Conservation (phyloP, 2,113 vertebrate genomes). For the Microcebus tavaratra region DNA sequence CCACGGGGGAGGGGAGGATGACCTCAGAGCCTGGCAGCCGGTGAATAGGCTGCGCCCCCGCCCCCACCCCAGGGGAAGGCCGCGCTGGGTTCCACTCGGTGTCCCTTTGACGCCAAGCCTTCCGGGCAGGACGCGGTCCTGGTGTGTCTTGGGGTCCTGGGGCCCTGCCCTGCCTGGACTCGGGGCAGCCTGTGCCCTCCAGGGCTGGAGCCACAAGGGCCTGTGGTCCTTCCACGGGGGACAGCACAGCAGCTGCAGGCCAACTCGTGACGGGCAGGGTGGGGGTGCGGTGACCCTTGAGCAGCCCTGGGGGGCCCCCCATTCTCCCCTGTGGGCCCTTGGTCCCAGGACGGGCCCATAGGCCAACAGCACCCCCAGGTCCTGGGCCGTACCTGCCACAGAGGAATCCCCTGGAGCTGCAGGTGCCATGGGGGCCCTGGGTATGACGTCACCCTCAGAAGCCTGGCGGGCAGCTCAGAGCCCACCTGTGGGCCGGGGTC, state of each 20-base stretch:
- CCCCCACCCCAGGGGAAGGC: neutral
- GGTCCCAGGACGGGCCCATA: neutral
- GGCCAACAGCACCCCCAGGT: neutral
- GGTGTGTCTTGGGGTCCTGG: neutral
- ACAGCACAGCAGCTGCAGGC: neutral
- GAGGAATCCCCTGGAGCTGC: neutral
- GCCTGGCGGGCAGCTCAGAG: neutral
- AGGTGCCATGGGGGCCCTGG: neutral
- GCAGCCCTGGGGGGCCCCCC: neutral
- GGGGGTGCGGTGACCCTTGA: neutral
- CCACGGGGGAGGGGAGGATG: neutral
- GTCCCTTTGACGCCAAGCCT: neutral
- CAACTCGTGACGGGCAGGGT: too few species aligned
- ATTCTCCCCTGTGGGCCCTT: neutral
- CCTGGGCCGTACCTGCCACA: neutral
- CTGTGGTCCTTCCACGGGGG: neutral
- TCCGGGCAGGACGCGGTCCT: neutral
- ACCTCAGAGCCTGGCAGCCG: conserved; percentile 24
- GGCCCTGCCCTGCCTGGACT: too few species aligned
- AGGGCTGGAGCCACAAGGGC: neutral
- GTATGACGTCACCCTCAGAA: neutral
- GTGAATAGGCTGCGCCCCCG: neutral
- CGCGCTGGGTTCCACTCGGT: neutral
- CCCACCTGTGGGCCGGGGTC: neutral
- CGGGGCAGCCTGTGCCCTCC: neutral